Evolutionary conservation across 2,888 invertebrate genomes (phyloP), one percentile per base, ranked within the genome.

Genomic region (Agriopis leucophaearia): DNA sequence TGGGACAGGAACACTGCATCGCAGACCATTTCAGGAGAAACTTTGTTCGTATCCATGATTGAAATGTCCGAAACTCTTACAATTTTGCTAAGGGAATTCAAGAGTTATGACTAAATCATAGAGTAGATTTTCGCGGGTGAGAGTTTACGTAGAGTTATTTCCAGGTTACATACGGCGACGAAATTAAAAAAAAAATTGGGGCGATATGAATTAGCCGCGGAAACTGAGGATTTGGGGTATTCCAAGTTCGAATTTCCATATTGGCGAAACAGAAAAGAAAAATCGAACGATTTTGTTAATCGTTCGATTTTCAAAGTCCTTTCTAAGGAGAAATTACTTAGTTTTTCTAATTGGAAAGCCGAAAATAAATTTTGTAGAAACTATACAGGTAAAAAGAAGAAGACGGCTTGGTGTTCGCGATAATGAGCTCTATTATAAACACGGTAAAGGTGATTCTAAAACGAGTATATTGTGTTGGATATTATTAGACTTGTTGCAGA

Each of bases 111-210:
- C 0, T 0, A 5, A 3, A 1, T 0, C 0, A n/a, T 78, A 84
- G 69, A 69, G 79, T 70, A 18, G 47, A 44, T 10, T 73, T 77
- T 80, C 0, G 54, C 6, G 70, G 70, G 5, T 16, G 8, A 1
- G 2, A 0, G 9, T 36, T 69, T 47, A 64, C 6, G 27, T 16
- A 36, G 73, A 84, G 87, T 84, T 91, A 89, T 90, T 90, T 87
- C 83, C 83, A 55, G 84, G 86, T 83, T 84, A 81, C 81, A 83
- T 82, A 81, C 80, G 83, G 77, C 71, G 76, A 89, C 89, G 90
- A 90, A 91, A 90, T 91, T 91, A 91, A 86, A 89, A 90, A 89
- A 81, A 86, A 88, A 88, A 86, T 89, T 88, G 1, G 7, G 85
- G 91, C 88, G 89, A 87, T n/a, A 27, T 27, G 27, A 27, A 27